These are phyloP conservation scores for Odocoileus virginianus DNA, from an alignment of 2,113 vertebrate genomes.

Conservation along the genomic window DNA sequence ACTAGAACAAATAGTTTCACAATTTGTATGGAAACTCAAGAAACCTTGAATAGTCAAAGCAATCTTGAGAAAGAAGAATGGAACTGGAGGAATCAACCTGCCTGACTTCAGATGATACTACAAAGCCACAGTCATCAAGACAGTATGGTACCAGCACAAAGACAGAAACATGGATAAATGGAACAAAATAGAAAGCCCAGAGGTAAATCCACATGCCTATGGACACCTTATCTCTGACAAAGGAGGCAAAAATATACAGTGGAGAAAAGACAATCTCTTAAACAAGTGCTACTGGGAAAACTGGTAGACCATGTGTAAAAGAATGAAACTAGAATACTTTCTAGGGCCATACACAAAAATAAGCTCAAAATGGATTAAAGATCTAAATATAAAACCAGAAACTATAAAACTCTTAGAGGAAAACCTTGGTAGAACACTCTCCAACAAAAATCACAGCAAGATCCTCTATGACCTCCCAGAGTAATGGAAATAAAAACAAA, in stretches of 20 bases:
- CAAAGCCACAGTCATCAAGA: neutral
- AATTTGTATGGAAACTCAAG: neutral
- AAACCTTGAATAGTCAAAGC: neutral
- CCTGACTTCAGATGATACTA: neutral
- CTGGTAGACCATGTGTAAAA: neutral
- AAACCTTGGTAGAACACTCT: neutral
- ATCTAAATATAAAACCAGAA: neutral
- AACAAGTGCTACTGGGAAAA: neutral
- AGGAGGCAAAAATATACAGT: neutral
- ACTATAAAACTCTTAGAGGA: neutral
- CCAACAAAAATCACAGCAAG: neutral
- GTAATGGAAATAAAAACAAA: neutral
- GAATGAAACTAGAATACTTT: neutral
- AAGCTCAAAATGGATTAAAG: neutral
- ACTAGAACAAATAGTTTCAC: neutral
- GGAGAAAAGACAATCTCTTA: neutral
- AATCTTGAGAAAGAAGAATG: neutral
- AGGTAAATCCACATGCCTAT: neutral
- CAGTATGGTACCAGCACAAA: neutral
- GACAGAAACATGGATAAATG: neutral
- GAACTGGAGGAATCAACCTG: neutral
- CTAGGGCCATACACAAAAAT: neutral
- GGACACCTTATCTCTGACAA: neutral
- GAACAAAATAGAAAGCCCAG: neutral
- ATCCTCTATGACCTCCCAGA: neutral